Conservation (phyloP, 64 coral and sea anemone genomes). For the Stylophora pistillata region DNA sequence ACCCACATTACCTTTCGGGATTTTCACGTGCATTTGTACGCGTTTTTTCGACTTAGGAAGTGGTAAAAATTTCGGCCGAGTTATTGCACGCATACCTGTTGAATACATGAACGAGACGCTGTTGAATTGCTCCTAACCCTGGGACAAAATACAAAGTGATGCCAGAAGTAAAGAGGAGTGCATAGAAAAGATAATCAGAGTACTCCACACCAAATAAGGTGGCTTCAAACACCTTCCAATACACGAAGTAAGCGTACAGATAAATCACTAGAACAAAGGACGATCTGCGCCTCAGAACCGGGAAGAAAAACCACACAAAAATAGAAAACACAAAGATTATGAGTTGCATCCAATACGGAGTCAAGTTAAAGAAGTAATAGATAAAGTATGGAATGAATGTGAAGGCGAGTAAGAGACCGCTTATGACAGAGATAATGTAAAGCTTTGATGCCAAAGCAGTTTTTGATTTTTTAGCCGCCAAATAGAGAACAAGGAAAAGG, state of each 20-base stretch:
- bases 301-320: constrained; percentile 55
- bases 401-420: neutral
- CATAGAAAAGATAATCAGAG: constrained; percentile 31
- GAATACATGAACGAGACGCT: constrained; percentile 56
- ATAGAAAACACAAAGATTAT: constrained; percentile 36
- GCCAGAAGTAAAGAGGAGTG: constrained; percentile 28
- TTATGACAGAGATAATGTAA: neutral
- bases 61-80: neutral
- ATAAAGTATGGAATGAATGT: constrained; percentile 49
- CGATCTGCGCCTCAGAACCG: constrained; percentile 35
- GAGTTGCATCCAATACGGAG: constrained; percentile 38
- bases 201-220: constrained; percentile 21
- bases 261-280: constrained; percentile 54
- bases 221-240: constrained; percentile 42
- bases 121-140: constrained; percentile 41
- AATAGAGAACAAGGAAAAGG: neutral
- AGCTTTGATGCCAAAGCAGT: neutral
- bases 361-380: constrained; percentile 25
- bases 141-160: constrained; percentile 47
- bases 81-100: constrained; percentile 43
- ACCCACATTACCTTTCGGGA: no score
- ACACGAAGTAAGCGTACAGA: constrained; percentile 38
- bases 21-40: neutral
- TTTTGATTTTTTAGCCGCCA: neutral
- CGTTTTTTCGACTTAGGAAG: no score